A percentile compares a stretch with the other conserved stretches of the same genome.
These are phyloP conservation scores for Chondrosia reniformis DNA, from an alignment of 37 sponge, comb jelly and placozoan genomes.

Conservation along the genomic window DNA sequence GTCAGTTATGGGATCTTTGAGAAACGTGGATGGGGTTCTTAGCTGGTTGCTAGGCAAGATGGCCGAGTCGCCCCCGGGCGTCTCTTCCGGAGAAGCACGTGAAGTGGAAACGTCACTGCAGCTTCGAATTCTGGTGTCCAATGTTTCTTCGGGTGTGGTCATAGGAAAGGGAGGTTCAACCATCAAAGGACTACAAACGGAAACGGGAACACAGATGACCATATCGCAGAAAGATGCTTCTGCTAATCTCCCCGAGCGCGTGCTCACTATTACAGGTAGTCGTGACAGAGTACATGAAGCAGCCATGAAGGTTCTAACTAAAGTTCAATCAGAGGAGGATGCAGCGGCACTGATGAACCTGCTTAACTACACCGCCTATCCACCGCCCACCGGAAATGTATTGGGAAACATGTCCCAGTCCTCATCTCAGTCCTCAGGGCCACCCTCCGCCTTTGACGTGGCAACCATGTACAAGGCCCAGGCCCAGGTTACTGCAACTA, in stretches of 20 bases:
- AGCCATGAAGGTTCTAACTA: not conserved
- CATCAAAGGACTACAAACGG: slow-evolving; percentile 75
- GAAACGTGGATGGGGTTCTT: slow-evolving; percentile 38
- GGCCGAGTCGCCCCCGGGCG: slow-evolving; percentile 10
- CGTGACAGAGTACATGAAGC: slow-evolving; percentile 52
- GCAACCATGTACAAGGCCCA: slow-evolving; percentile 7
- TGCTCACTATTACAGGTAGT: slow-evolving; percentile 49
- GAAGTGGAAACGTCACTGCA: slow-evolving; percentile 28
- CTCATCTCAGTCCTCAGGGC: not conserved
- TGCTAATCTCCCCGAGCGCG: slow-evolving; percentile 63
- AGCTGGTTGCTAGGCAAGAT: slow-evolving; percentile 35
- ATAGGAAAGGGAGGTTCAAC: slow-evolving; percentile 88
- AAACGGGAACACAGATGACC: slow-evolving; percentile 69
- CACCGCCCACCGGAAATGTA: not conserved
- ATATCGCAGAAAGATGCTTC: slow-evolving; percentile 75
- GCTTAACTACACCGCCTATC: slow-evolving; percentile 13
- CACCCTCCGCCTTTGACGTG: slow-evolving; percentile 5
- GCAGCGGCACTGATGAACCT: not conserved
- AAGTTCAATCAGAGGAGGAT: slow-evolving; percentile 5
- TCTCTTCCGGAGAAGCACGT: slow-evolving; percentile 4
- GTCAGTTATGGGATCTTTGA: slow-evolving; percentile 49
- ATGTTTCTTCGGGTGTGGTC: slow-evolving; percentile 88
- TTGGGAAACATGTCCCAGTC: slow-evolving; percentile 3
- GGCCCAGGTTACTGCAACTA: not conserved
- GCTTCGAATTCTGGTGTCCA: slow-evolving; percentile 80